Base-by-base conservation (phyloP, 2,797 vertebrate genomes). In the Gymnopithys bicolor region DNA sequence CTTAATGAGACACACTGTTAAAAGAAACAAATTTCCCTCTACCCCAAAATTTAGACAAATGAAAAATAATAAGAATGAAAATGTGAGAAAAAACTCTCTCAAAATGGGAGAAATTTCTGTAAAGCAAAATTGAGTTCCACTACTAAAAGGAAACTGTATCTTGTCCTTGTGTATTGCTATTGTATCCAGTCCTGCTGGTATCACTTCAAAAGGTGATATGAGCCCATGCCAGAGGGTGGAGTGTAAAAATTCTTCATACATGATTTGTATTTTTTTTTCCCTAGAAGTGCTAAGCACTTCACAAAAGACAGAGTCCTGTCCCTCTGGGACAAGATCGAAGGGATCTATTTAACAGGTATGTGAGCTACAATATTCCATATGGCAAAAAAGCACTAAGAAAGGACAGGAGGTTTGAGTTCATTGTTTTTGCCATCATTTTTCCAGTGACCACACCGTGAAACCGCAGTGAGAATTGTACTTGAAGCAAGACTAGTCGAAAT, bases 361-460 rank as follows among this genome's bases (percentile, higher is more conserved):
- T 87, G 87, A 95, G 75, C 70, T 93, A 89, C 71, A 85, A 53
- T 78, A 71, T 89, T 95, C 84, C 84, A 85, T 87, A 90, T 90
- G 24, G 56, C 59, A 84, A 70, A 84, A 84, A 92, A 94, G 59
- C 30, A 89, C 73, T 86, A 71, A 66, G 75, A 56, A 92, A 94
- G 52, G 35, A 93, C 68, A 87, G 33, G 37, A 17, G 30, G 69
- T 30, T 83, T 71, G 35, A 89, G 45, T 73, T 81, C 58, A 82
- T 70, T 74, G 70, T 74, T 80, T 89, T 92, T 78, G 43, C 58
- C 63, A 70, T 66, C 41, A 69, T 33, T 90, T 76, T 82, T 80
- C 23, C 39, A 79, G 55, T 46, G 77, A 53, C 59, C 80, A 60
- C 60, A 70, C 10, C 46, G 30, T 15, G 30, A 89, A 87, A 69